Conservation (phyloP, 2,888 invertebrate genomes). For the Falcaria lacertinaria region DNA sequence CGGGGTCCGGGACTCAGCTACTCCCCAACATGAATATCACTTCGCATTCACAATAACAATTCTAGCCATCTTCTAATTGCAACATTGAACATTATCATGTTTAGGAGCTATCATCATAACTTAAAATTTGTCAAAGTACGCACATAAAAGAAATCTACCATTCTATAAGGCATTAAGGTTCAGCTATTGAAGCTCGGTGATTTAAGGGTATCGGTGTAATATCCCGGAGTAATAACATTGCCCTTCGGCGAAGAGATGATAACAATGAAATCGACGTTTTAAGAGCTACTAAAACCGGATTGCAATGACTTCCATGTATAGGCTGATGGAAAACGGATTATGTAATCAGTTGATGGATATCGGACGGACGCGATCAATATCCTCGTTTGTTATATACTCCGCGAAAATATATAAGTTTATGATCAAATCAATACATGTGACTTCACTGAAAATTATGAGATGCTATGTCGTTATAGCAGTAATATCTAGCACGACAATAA, state of each 20-base stretch:
- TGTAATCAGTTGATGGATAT: slow-evolving; percentile 29
- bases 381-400: neutral
- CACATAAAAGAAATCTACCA: neutral
- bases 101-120: too few species aligned
- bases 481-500: too few species aligned
- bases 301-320: slow-evolving; percentile 8
- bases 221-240: neutral
- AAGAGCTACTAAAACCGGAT: slow-evolving; percentile 7
- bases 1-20: slow-evolving; percentile 22
- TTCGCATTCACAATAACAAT: neutral
- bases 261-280: slow-evolving; percentile 6
- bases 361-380: too few species aligned
- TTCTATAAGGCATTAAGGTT: neutral
- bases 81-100: neutral
- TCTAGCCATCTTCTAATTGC: neutral
- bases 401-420: neutral
- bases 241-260: slow-evolving; percentile 3
- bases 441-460: too few species aligned
- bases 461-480: too few species aligned
- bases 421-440: neutral
- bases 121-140: neutral
- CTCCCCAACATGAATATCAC: slow-evolving; percentile 3
- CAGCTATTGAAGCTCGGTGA: neutral
- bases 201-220: slow-evolving; percentile 1
- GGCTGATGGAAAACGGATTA: slow-evolving; percentile 17